Evolutionary conservation across 1,140 invertebrate species (phyloP), one percentile per base, ranked within the genome.

Genomic region (Planococcus citri): DNA sequence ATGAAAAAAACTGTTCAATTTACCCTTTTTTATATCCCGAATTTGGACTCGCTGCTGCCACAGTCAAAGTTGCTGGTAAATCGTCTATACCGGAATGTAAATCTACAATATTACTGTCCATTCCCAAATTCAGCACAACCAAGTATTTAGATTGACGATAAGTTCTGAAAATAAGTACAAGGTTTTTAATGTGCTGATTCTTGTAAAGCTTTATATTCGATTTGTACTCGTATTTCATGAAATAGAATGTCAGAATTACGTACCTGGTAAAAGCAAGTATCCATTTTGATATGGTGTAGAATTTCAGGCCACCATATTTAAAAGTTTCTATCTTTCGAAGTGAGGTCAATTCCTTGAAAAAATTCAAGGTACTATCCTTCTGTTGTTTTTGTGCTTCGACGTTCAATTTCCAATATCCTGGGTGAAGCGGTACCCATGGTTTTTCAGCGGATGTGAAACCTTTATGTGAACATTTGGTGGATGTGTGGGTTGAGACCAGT

Each of bases 371-470:
- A 70, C 82, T 82, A 1, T 74, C 72, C 0, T 29, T 9, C 9
- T 58, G 29, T 1, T 57, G 21, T 1, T 25, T 29, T 22, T 74
- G 21, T 0, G 17, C 41, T 24, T 69, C 80, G 0, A 85, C 81
- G 74, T 86, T 86, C 24, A 78, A 74, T 0, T 73, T 73, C 14
- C 71, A 61, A 72, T 83, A 86, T 71, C 84, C 78, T 1, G 78
- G 72, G 72, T 83, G 79, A 0, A 87, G 76, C 1, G 88, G 88
- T n/a, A 91, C 75, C 87, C 89, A 91, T 0, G 88, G 20, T 25
- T 68, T 24, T 10, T 68, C 20, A n/a, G 4, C 24, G 14, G 64
- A 20, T 2, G 64, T 24, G 25, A 68, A 68, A 68, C 64, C 64
- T 68, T 6, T 12, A 12, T 6, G 29, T 12, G 29, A 12, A 6